Evolutionary conservation across 1,140 invertebrate species (phyloP).

Genomic region (Philopotamus ludificatus): DNA sequence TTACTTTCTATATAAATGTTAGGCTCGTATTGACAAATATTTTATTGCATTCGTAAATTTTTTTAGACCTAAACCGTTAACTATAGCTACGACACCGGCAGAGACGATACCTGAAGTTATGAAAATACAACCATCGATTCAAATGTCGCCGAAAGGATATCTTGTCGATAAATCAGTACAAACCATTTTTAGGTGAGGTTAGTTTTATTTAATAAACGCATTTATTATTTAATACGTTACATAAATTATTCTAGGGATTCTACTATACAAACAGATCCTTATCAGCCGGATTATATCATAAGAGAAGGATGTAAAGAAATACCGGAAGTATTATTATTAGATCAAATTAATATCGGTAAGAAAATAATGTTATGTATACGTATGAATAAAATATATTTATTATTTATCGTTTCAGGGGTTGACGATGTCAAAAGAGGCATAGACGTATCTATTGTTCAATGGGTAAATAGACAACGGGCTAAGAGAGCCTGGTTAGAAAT

Average conservation of each 20-base stretch:
- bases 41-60: not conserved
- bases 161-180: conserved; percentile 13
- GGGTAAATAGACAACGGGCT: conserved; percentile 13
- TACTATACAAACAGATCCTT: conserved; percentile 17
- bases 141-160: conserved; percentile 15
- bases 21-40: no score
- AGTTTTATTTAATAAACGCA: not conserved
- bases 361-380: not conserved
- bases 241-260: conserved; percentile 3
- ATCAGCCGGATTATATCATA: conserved; percentile 23
- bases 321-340: conserved; percentile 15
- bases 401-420: not conserved
- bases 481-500: conserved; percentile 15
- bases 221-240: not conserved
- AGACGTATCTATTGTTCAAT: conserved; percentile 9
- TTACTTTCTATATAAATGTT: not conserved
- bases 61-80: conserved; percentile 13
- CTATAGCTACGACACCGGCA: no score
- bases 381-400: conserved; percentile 4
- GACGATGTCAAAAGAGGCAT: conserved; percentile 11
- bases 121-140: conserved; percentile 2
- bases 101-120: not conserved
- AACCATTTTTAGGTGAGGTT: conserved; percentile 8
- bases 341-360: conserved; percentile 17
- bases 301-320: conserved; percentile 7